Base-by-base conservation (phyloP, 2,113 vertebrate species). In the Pterocles orientalis region DNA sequence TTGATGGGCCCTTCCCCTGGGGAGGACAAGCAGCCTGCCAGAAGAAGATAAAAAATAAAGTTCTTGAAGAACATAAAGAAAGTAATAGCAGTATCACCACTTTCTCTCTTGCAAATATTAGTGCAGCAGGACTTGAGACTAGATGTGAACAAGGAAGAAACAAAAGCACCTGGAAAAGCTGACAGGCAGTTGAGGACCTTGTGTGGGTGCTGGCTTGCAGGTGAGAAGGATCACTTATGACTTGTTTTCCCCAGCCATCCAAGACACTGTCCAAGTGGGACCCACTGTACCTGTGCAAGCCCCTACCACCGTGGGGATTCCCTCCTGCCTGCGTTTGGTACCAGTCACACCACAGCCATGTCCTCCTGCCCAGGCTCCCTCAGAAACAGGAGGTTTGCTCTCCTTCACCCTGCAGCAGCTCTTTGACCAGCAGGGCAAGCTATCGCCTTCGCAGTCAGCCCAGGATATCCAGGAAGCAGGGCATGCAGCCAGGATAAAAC, bases 181-280 rank as follows among this genome's bases (percentile, higher is more conserved):
- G 2, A 68, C 18, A 5, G n/a, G 5, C 28, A 71, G 36, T 10
- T 24, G n/a, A 3, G 31, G 10, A 36, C 31, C 4, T 25, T 0
- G 1, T 25, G 5, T 1, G n/a, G 17, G 10, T 64, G 51, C 53
- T 79, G 43, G 14, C 26, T 69, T 78, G 57, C 39, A 76, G 29
- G 9, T 2, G 7, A 60, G 57, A 41, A 50, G 0, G 1, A 36
- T 65, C 11, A 18, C 4, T 0, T 23, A 12, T 56, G 39, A 33
- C 21, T 58, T 84, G 7, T 53, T 57, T 65, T n/a, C 13, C 7
- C 36, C 29, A 28, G 18, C 9, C 8, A 24, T 11, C 16, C 24
- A 54, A 71, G 45, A 57, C 18, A 19, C 26, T 54, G 28, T 7
- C 23, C 39, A 15, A 19, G 39, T 0, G 0, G 8, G 31, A 8